phyloP scores from a whole-genome alignment of 64 coral and sea anemone genomes.

The Porites lutea region DNA sequence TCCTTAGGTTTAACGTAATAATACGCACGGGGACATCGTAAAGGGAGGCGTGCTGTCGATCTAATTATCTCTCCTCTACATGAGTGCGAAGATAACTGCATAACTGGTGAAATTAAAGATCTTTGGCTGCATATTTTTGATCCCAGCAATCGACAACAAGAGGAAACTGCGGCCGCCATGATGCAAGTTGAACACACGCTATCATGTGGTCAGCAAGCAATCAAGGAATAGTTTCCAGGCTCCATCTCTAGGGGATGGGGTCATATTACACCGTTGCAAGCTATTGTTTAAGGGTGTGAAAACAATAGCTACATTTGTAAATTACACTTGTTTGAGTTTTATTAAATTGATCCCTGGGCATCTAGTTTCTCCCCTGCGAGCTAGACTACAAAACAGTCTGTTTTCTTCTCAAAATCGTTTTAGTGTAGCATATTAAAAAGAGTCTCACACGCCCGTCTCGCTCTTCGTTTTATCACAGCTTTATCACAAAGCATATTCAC shows the following conservation, averaged over 20 bases:
- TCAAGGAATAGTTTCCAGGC: background rate
- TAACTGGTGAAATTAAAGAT: background rate
- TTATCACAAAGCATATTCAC: too few species aligned
- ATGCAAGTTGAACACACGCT: conserved; percentile 29
- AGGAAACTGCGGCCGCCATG: conserved; percentile 13
- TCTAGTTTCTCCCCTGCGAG: too few species aligned
- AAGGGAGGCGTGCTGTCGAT: conserved; percentile 11
- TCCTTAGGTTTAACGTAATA: conserved; percentile 97
- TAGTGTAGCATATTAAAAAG: too few species aligned
- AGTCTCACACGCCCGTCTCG: too few species aligned
- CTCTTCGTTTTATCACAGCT: too few species aligned
- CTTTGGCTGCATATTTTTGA: background rate
- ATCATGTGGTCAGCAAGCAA: background rate
- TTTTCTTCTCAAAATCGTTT: too few species aligned
- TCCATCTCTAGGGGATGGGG: background rate
- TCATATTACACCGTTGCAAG: too few species aligned
- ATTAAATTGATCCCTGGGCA: too few species aligned
- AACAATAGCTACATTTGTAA: too few species aligned
- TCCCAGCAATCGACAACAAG: background rate
- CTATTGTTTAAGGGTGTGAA: too few species aligned
- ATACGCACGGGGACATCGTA: conserved; percentile 66
- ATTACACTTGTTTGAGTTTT: too few species aligned
- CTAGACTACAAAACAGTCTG: too few species aligned
- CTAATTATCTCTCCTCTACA: background rate
- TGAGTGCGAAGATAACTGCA: conserved; percentile 8